phyloP scores from a whole-genome alignment of 2,888 invertebrate species.

The Rotaria sp. region DNA sequence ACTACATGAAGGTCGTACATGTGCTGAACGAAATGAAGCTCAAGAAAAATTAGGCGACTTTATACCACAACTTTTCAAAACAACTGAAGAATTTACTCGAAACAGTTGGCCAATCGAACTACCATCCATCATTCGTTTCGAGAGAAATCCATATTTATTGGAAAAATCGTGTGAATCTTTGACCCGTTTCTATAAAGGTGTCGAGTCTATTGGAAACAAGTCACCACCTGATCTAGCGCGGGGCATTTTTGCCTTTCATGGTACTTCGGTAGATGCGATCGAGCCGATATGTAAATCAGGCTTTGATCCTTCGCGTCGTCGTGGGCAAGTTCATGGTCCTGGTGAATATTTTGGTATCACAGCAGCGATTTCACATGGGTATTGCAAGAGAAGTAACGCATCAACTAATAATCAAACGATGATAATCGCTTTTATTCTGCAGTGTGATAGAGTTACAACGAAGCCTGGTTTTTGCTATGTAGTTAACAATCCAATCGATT shows the following conservation, averaged over 20 bases:
- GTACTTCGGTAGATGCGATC: not conserved
- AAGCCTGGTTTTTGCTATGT: not conserved
- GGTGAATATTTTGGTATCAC: conserved; percentile 28
- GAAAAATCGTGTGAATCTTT: not conserved
- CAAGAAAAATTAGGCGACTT: not conserved
- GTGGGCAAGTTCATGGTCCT: not conserved
- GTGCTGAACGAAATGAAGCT: not conserved
- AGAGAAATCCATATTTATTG: not conserved
- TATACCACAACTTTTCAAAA: not conserved
- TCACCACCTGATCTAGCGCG: not conserved
- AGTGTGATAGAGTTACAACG: not conserved
- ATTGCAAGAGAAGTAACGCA: not conserved
- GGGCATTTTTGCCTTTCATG: conserved; percentile 22
- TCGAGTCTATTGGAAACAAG: not conserved
- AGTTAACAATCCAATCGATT: conserved; percentile 4
- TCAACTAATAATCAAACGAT: not conserved
- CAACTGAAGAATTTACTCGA: not conserved
- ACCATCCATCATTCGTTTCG: not conserved
- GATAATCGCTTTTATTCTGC: not conserved
- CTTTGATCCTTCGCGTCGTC: not conserved
- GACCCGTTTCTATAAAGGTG: not conserved
- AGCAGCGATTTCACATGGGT: not conserved
- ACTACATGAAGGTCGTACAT: not conserved
- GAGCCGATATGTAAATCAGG: conserved; percentile 1
- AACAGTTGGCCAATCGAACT: not conserved